phyloP scores from a whole-genome alignment of 2,888 invertebrate genomes.

The Phyllotreta cruciferae region DNA sequence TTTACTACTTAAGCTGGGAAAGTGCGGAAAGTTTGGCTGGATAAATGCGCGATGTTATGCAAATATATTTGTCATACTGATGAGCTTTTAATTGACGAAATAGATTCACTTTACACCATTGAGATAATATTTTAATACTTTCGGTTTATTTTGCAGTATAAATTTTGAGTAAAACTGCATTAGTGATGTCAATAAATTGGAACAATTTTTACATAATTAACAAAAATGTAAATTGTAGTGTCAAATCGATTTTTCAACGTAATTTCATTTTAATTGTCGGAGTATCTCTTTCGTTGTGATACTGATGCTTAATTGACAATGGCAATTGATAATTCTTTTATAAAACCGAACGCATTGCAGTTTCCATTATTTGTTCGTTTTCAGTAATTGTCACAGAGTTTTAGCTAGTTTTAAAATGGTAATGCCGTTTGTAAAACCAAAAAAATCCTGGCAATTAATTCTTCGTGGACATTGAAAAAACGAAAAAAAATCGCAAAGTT shows the following conservation, averaged over 20 bases:
- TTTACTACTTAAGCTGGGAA: constrained; percentile 38
- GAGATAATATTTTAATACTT: too few species aligned
- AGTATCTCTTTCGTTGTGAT: constrained; percentile 13
- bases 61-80: constrained; percentile 34
- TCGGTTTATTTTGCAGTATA: too few species aligned
- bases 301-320: constrained; percentile 16
- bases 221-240: too few species aligned
- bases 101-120: neutral
- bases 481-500: too few species aligned
- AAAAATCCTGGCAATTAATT: too few species aligned
- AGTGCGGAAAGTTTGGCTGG: constrained; percentile 35
- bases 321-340: constrained; percentile 11
- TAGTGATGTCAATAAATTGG: too few species aligned
- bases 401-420: constrained; percentile 8
- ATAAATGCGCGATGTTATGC: constrained; percentile 34
- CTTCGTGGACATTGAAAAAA: too few species aligned
- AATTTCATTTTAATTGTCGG: constrained; percentile 12
- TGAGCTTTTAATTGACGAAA: constrained; percentile 30
- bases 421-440: neutral
- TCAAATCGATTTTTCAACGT: neutral
- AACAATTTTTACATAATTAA: too few species aligned
- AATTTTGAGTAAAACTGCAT: too few species aligned
- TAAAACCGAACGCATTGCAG: constrained; percentile 12
- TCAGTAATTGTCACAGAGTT: constrained; percentile 13
- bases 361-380: constrained; percentile 16